These are phyloP conservation scores for Drosophila obscura DNA, from an alignment of 1,140 invertebrate species.

Conservation along the genomic window DNA sequence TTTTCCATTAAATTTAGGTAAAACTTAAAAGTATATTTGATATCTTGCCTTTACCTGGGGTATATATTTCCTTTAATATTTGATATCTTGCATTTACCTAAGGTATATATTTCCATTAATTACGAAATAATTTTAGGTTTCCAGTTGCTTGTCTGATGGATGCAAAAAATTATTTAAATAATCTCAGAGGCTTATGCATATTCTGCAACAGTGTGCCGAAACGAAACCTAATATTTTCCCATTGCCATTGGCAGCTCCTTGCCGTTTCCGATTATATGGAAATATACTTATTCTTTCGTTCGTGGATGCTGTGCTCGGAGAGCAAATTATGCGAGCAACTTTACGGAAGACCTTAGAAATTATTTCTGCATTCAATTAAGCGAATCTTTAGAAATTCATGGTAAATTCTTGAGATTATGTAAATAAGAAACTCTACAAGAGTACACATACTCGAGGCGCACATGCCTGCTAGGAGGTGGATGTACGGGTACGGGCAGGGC, in stretches of 20 bases:
- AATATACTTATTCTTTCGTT: slow-evolving; percentile 19
- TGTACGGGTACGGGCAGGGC: slow-evolving; percentile 18
- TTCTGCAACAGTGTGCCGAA: too few species aligned
- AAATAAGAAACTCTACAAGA: slow-evolving; percentile 59
- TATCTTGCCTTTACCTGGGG: too few species aligned
- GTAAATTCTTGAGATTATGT: slow-evolving; percentile 57
- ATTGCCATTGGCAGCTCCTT: background rate
- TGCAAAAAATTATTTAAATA: too few species aligned
- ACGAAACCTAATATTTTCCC: too few species aligned
- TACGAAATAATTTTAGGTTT: too few species aligned
- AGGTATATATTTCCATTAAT: too few species aligned
- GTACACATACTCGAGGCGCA: slow-evolving; percentile 7
- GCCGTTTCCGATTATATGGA: slow-evolving; percentile 13
- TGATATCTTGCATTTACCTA: too few species aligned
- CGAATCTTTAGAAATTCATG: slow-evolving; percentile 55
- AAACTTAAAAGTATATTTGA: background rate
- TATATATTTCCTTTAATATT: too few species aligned
- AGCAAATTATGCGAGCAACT: slow-evolving; percentile 41
- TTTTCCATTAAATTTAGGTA: background rate
- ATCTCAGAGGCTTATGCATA: too few species aligned
- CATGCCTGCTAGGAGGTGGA: background rate
- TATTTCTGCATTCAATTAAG: slow-evolving; percentile 59
- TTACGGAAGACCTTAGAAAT: slow-evolving; percentile 48
- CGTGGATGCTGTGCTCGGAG: background rate
- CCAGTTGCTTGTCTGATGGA: too few species aligned